Percentiles rank a stretch among this genome's conserved stretches.
Evolutionary conservation across 2,797 vertebrate genomes (phyloP).

Genomic region (Heliangelus exortis): DNA sequence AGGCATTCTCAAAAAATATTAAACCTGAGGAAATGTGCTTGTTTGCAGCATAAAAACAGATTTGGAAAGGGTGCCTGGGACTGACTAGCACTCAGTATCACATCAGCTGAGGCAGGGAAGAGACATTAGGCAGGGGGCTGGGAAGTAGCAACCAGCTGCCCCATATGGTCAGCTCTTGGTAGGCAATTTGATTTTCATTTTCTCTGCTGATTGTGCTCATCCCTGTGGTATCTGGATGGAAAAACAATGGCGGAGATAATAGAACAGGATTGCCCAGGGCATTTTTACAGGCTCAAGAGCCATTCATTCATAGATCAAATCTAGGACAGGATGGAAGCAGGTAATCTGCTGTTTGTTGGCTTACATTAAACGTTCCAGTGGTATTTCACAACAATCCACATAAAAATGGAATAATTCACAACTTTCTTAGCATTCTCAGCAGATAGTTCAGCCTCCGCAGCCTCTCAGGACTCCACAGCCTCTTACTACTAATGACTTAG

Average conservation of each 20-base stretch:
- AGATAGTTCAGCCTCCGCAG: slow-evolving; percentile 13
- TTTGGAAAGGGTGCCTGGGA: not conserved
- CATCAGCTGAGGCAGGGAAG: not conserved
- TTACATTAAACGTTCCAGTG: slow-evolving; percentile 28
- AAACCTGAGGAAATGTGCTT: slow-evolving; percentile 20
- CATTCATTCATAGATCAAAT: slow-evolving; percentile 67
- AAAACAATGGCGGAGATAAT: slow-evolving; percentile 69
- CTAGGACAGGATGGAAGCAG: slow-evolving; percentile 58
- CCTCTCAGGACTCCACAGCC: slow-evolving; percentile 33
- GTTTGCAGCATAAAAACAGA: not conserved
- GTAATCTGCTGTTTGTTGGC: slow-evolving; percentile 48
- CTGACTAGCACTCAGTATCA: slow-evolving; percentile 8
- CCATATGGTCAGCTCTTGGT: slow-evolving; percentile 68
- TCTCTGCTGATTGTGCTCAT: slow-evolving; percentile 67
- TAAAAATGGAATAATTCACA: slow-evolving; percentile 57
- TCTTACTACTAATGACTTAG: slow-evolving; percentile 36
- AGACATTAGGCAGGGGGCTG: slow-evolving; percentile 54
- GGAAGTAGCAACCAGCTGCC: slow-evolving; percentile 64
- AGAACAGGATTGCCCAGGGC: slow-evolving; percentile 53
- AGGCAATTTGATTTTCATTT: slow-evolving; percentile 74
- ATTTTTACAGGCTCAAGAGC: slow-evolving; percentile 56
- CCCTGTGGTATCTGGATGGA: slow-evolving; percentile 66
- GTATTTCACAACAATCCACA: slow-evolving; percentile 49
- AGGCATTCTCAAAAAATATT: not conserved
- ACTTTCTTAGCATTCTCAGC: slow-evolving; percentile 58